Conservation (phyloP, 30 jellyfish, hydroid and myxozoan genomes). For the Catostylus mosaicus region DNA sequence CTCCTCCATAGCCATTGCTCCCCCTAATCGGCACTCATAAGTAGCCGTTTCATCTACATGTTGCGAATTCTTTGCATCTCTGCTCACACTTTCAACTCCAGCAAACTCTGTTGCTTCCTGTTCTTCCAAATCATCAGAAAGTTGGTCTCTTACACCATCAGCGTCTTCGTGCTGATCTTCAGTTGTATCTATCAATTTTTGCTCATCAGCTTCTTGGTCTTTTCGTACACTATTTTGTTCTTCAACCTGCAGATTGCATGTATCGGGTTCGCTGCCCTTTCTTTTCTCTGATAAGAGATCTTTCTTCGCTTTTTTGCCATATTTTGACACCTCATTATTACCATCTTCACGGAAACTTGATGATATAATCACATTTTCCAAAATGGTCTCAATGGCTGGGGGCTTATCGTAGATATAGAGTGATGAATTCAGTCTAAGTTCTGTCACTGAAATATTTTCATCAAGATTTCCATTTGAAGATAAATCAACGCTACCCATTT, state of each 20-base stretch:
- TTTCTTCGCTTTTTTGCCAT: not conserved
- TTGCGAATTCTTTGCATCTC: not conserved
- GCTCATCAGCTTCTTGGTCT: not conserved
- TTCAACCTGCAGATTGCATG: not conserved
- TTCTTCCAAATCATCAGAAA: not conserved
- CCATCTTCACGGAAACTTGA: constrained; percentile 19
- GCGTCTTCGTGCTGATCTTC: not conserved
- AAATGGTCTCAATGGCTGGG: constrained; percentile 30
- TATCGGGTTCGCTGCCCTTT: not conserved
- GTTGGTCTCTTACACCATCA: not conserved
- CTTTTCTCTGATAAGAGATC: not conserved
- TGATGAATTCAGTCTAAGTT: constrained; percentile 7
- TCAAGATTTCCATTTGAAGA: not conserved
- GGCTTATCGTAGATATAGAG: not conserved
- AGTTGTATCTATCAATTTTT: too few species aligned
- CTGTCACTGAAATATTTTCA: constrained; percentile 11
- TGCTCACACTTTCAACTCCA: not conserved
- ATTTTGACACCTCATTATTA: not conserved
- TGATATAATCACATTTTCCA: constrained; percentile 30
- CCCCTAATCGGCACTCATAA: not conserved
- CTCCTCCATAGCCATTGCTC: constrained; percentile 3
- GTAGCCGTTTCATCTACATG: not conserved
- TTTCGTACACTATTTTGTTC: not conserved
- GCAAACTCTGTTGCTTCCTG: not conserved
- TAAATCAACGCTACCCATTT: not conserved